Percentiles rank a stretch among this genome's conserved stretches.
These are phyloP conservation scores for Rhagium mordax DNA, from an alignment of 2,888 invertebrate genomes.

Conservation along the genomic window DNA sequence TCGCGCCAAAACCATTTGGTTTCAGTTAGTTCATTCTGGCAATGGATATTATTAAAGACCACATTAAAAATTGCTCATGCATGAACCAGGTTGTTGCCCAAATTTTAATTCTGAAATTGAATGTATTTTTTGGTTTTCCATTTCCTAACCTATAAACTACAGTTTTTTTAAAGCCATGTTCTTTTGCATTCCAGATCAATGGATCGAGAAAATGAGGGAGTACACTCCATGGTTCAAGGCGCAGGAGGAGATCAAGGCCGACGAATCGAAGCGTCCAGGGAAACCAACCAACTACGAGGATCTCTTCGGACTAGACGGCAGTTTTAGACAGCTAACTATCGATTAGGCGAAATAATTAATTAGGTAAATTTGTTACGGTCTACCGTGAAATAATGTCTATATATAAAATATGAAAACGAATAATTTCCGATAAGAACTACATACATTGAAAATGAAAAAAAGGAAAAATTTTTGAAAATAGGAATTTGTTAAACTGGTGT, in stretches of 20 bases:
- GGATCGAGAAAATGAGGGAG: constrained; percentile 84
- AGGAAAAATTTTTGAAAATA: background rate
- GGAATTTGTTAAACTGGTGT: no score
- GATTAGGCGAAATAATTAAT: constrained; percentile 72
- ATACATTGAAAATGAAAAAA: background rate
- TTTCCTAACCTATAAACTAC: no score
- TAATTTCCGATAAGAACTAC: background rate
- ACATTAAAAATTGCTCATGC: no score
- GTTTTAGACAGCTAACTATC: constrained; percentile 88
- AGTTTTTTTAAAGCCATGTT: no score
- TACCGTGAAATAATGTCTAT: background rate
- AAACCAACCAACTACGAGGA: constrained; percentile 90
- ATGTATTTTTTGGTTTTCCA: no score
- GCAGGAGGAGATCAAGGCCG: constrained; percentile 84
- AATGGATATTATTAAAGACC: no score
- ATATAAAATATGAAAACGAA: background rate
- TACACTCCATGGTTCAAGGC: constrained; percentile 87
- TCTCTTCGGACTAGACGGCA: constrained; percentile 91
- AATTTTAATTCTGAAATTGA: no score
- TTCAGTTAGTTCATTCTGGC: no score
- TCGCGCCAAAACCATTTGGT: no score
- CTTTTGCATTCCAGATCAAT: constrained; percentile 74
- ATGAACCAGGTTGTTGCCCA: no score
- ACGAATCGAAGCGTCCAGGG: constrained; percentile 86
- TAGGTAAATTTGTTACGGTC: constrained; percentile 2